phyloP scores from a whole-genome alignment of 2,888 invertebrate species.

The Ophraella communa region DNA sequence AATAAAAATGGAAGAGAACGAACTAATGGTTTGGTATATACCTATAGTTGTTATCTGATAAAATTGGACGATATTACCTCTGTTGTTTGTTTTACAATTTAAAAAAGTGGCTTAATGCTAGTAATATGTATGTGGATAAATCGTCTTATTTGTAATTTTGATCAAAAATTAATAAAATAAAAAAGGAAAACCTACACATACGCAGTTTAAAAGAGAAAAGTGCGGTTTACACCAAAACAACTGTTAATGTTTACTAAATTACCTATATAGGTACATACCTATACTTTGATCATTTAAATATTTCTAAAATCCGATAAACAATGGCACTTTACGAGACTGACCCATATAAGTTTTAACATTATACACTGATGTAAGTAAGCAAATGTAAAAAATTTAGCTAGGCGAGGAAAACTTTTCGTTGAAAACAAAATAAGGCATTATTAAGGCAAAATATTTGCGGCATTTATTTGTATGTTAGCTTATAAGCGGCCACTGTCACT shows the following conservation, averaged over 20 bases:
- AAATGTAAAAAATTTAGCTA: conserved; percentile 30
- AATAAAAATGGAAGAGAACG: no score
- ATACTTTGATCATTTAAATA: neutral
- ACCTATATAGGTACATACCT: neutral
- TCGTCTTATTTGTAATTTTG: no score
- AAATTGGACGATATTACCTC: no score
- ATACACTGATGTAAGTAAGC: conserved; percentile 17
- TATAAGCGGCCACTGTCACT: conserved; percentile 28
- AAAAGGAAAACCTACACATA: no score
- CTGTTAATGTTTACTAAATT: conserved; percentile 2
- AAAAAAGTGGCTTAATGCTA: no score
- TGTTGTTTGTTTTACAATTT: no score
- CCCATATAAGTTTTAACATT: conserved; percentile 10
- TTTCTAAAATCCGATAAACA: conserved; percentile 8
- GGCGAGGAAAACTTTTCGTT: conserved; percentile 29
- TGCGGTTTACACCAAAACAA: neutral
- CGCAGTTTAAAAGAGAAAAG: no score
- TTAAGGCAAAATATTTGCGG: conserved; percentile 39
- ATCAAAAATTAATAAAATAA: no score
- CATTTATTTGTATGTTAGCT: conserved; percentile 14
- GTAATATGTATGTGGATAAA: no score
- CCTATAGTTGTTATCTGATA: no score
- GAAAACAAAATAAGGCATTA: conserved; percentile 41
- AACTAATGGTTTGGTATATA: no score
- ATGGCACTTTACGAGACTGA: conserved; percentile 12